phyloP scores from a whole-genome alignment of 1,140 invertebrate species.

The Bacillus rossius region DNA sequence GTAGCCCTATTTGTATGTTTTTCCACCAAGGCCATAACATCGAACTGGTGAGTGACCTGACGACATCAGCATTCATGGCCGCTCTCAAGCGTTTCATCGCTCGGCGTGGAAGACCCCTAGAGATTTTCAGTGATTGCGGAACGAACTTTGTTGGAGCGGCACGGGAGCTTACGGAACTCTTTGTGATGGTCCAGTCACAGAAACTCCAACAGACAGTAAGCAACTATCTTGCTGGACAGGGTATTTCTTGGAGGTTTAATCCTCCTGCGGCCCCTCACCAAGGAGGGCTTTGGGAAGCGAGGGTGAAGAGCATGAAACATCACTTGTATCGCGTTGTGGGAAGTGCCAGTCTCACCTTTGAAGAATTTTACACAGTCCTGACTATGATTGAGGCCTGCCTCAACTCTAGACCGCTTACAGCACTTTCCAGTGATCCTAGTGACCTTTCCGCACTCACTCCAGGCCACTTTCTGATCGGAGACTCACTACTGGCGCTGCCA shows the following conservation, averaged over 20 bases:
- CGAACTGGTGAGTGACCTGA: no score
- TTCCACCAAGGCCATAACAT: constrained; percentile 30
- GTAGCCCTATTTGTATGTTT: constrained; percentile 23
- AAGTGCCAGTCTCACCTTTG: constrained; percentile 19
- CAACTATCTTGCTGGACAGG: constrained; percentile 3
- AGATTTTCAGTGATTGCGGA: constrained; percentile 32
- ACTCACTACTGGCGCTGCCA: constrained; percentile 12
- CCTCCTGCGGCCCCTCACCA: constrained; percentile 36
- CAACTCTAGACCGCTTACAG: constrained; percentile 29
- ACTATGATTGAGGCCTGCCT: constrained; percentile 29
- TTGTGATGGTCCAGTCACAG: background rate
- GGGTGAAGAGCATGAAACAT: constrained; percentile 25
- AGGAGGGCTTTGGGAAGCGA: constrained; percentile 39
- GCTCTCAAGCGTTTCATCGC: constrained; percentile 22
- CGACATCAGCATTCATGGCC: constrained; percentile 21
- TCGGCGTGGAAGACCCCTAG: constrained; percentile 18
- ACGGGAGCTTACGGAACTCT: background rate
- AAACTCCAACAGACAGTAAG: background rate
- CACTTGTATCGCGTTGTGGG: constrained; percentile 17
- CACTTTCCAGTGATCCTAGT: constrained; percentile 24
- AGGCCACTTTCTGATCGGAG: constrained; percentile 29
- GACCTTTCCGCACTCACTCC: constrained; percentile 27
- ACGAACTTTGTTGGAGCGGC: constrained; percentile 35
- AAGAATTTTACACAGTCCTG: constrained; percentile 33
- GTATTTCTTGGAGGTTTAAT: constrained; percentile 39